These are phyloP conservation scores for Lagorchestes hirsutus DNA, from an alignment of 2,797 vertebrate genomes.

Conservation along the genomic window DNA sequence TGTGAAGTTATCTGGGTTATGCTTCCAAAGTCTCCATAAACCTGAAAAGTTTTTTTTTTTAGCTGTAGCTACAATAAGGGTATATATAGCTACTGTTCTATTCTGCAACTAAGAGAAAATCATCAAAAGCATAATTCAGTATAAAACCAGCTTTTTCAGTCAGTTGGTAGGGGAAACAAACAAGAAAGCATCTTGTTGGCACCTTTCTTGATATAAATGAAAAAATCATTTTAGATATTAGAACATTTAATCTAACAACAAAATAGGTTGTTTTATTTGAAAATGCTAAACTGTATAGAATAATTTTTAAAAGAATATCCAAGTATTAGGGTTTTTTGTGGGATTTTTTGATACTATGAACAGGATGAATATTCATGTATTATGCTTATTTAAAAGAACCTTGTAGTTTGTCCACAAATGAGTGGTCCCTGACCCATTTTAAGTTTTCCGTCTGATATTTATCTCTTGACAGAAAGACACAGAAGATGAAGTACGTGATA, in stretches of 20 bases:
- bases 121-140: not conserved
- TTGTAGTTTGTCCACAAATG: slow-evolving; percentile 1
- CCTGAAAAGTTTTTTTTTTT: accelerated
- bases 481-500: slow-evolving; percentile 95
- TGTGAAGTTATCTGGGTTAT: not conserved
- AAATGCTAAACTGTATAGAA: not conserved
- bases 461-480: slow-evolving; percentile 94
- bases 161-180: not conserved
- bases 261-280: not conserved
- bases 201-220: not conserved
- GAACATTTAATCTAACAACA: not conserved
- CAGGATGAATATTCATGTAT: not conserved
- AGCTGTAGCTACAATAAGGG: not conserved
- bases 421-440: not conserved
- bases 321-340: not conserved
- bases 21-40: not conserved
- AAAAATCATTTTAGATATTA: not conserved
- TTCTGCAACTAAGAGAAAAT: not conserved
- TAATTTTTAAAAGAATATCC: not conserved
- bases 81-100: not conserved
- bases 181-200: not conserved
- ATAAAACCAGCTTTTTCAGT: not conserved
- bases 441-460: slow-evolving; percentile 69
- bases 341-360: not conserved
- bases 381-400: not conserved